Evolutionary conservation across 2,113 vertebrate genomes (phyloP).

Genomic region (Epinephelus lanceolatus): DNA sequence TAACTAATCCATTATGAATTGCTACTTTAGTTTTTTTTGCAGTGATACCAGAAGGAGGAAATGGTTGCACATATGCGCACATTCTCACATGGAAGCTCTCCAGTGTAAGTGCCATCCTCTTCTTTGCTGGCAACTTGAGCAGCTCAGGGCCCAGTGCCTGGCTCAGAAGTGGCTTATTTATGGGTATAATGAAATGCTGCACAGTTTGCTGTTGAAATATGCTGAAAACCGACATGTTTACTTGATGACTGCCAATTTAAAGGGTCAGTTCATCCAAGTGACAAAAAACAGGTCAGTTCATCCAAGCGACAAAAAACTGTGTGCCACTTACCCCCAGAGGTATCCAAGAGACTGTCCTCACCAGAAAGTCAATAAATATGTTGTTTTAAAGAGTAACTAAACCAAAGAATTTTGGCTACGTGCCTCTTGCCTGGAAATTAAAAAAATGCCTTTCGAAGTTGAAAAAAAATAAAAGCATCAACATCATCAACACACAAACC

Average conservation of each 20-base stretch:
- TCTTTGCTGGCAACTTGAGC: constrained; percentile 26
- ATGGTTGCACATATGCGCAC: constrained; percentile 46
- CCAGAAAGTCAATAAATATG: too few relatives aligned
- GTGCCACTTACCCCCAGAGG: background rate
- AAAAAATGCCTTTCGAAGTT: too few relatives aligned
- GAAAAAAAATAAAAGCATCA: too few relatives aligned
- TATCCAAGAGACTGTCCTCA: too few relatives aligned
- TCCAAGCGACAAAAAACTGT: background rate
- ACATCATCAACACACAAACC: too few relatives aligned
- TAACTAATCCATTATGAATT: background rate
- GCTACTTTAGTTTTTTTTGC: background rate
- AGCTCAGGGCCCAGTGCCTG: constrained; percentile 7
- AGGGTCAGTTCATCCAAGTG: background rate
- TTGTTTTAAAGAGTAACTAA: too few relatives aligned
- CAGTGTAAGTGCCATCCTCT: constrained; percentile 8
- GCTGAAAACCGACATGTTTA: background rate
- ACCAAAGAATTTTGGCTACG: too few relatives aligned
- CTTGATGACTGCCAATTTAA: background rate
- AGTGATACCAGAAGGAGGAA: constrained; percentile 28
- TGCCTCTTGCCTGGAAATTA: too few relatives aligned
- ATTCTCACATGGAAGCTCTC: constrained; percentile 38
- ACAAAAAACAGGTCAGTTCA: background rate
- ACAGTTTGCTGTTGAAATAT: constrained; percentile 18
- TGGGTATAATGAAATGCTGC: constrained; percentile 11
- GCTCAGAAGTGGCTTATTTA: background rate